A percentile compares a stretch with the other conserved stretches of the same genome.
Evolutionary conservation across 2,113 vertebrate genomes (phyloP).

Genomic region (Archilochus colubris): DNA sequence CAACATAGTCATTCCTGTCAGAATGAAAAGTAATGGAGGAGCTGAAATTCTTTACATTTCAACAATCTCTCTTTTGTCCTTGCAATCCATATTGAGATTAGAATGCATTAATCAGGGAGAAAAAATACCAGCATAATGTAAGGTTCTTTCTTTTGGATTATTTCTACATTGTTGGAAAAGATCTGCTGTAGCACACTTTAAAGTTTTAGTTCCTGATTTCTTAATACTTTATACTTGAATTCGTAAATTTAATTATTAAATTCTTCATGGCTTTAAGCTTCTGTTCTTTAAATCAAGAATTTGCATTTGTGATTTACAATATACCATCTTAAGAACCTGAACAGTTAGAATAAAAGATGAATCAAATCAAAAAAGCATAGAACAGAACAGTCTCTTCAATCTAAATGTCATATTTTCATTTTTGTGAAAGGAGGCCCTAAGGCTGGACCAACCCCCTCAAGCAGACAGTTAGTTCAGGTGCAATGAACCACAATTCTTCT

Average conservation of each 20-base stretch:
- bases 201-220: neutral
- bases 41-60: neutral
- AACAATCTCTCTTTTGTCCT: neutral
- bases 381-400: neutral
- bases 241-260: neutral
- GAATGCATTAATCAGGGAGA: neutral
- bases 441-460: neutral
- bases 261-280: neutral
- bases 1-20: neutral
- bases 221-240: neutral
- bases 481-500: neutral
- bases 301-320: neutral
- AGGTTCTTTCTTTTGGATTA: neutral
- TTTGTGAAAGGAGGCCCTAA: neutral
- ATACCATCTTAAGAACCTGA: neutral
- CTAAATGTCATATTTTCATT: neutral
- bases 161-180: neutral
- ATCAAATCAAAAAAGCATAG: neutral
- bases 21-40: neutral
- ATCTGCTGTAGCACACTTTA: neutral
- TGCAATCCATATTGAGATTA: neutral
- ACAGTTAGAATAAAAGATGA: neutral
- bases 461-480: neutral
- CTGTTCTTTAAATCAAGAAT: neutral
- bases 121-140: neutral